Conservation (phyloP, 2,797 vertebrate genomes). For the Serranus cabrilla region DNA sequence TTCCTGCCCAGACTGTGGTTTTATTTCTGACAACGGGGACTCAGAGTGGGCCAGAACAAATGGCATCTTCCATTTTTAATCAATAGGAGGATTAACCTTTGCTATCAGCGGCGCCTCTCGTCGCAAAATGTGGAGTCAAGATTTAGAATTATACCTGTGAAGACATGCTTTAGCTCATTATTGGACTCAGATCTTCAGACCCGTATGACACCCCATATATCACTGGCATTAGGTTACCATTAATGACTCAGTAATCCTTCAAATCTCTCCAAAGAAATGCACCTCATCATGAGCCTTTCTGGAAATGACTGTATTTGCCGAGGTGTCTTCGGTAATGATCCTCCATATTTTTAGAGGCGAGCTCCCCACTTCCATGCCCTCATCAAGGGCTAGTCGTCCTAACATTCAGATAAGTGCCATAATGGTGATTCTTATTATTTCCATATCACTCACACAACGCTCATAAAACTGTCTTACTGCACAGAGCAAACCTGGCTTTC, state of each 20-base stretch:
- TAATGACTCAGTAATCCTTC: conserved; percentile 73
- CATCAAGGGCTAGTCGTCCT: conserved; percentile 51
- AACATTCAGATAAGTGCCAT: conserved; percentile 58
- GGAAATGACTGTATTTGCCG: conserved; percentile 64
- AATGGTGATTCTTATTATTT: conserved; percentile 47
- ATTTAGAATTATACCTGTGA: conserved; percentile 68
- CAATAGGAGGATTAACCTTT: conserved; percentile 74
- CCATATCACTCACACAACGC: conserved; percentile 39
- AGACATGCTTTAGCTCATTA: conserved; percentile 70
- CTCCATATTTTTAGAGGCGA: conserved; percentile 56
- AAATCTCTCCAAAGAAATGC: conserved; percentile 67
- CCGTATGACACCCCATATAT: conserved; percentile 63
- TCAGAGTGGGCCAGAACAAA: conserved; percentile 54
- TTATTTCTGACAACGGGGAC: conserved; percentile 48
- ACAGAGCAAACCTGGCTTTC: neutral
- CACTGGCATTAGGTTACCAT: conserved; percentile 64
- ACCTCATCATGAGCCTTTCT: conserved; percentile 52
- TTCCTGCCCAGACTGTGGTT: conserved; percentile 37
- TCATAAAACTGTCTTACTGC: conserved; percentile 12
- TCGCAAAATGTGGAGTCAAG: conserved; percentile 57
- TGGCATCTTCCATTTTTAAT: conserved; percentile 64
- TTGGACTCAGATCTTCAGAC: conserved; percentile 62
- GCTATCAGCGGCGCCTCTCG: conserved; percentile 37
- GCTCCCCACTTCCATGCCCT: conserved; percentile 41
- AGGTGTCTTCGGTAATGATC: conserved; percentile 58